Evolutionary conservation across 2,888 invertebrate species (phyloP), one percentile per base, ranked within the genome.

Genomic region (Folsomia manolachei): DNA sequence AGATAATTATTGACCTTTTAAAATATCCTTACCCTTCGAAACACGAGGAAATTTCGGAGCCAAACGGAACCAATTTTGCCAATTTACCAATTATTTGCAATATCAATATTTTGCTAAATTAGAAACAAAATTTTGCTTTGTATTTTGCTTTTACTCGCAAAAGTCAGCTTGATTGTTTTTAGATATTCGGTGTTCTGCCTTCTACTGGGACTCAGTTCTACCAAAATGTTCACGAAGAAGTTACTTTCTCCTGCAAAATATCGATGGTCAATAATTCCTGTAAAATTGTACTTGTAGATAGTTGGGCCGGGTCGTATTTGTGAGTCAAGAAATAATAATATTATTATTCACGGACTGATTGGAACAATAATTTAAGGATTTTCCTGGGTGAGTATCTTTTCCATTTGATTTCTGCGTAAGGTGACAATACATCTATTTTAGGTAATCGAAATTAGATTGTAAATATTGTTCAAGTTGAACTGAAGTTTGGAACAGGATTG

Each of bases 21-120:
- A 39, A 39, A 39, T 9, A 39, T 39, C 39, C 60, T 69, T 69
- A 72, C 72, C 72, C 72, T 72, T 53, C 72, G 72, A 51, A 72
- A 69, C 61, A 72, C 53, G 52, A 72, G 69, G 60, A 72, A 64
- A 63, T 72, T 69, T 24, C 72, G 61, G 24, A 52, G 25, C 69
- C 72, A 69, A 26, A 72, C 72, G 25, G 68, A 61, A 69, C 68
- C 72, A 63, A 72, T 72, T 65, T 72, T 72, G 72, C 63, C 14
- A 23, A 18, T 51, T 27, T 56, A 19, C 14, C 14, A 39, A 39
- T 9, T 9, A 39, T 39, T 14, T 14, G 14, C 4, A 39, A 39
- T 14, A 39, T 39, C 39, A 4, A 39, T 9, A 39, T 39, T 39
- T 39, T 9, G 39, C 14, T 9, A 39, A 39, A 9, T 39, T 39